Conservation (phyloP, 2,113 vertebrate species). For the Falco punctatus region DNA sequence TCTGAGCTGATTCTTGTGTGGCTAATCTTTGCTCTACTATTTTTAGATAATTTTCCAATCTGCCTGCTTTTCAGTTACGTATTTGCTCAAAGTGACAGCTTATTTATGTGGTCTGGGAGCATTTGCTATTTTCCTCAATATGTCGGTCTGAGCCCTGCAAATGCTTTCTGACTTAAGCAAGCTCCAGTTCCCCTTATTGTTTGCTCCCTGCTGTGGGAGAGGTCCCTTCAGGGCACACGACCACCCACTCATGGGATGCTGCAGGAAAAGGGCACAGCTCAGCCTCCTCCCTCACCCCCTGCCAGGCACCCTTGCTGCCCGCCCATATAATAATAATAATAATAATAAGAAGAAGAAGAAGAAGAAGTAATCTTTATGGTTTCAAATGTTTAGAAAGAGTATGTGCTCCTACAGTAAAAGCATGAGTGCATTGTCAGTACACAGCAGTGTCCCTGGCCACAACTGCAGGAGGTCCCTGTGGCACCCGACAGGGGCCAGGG, state of each 20-base stretch:
- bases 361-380: background rate
- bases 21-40: slow-evolving; percentile 55
- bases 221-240: rapidly evolving
- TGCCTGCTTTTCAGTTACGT: slow-evolving; percentile 4
- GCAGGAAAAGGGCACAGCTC: background rate
- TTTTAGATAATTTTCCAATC: slow-evolving; percentile 51
- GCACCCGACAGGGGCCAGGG: background rate
- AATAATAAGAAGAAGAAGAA: background rate
- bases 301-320: rapidly evolving
- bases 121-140: background rate
- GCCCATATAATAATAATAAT: rapidly evolving
- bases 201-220: background rate
- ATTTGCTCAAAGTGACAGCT: background rate
- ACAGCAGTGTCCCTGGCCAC: rapidly evolving
- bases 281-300: background rate
- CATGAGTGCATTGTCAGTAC: background rate
- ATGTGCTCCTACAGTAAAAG: background rate
- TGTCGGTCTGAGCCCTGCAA: background rate
- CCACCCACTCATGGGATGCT: background rate
- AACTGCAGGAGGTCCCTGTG: background rate
- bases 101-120: background rate
- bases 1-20: slow-evolving; percentile 33
- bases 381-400: background rate
- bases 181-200: background rate
- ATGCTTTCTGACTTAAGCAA: background rate